Conservation (phyloP, 2,797 vertebrate species). For the Acanthurus lineatus region DNA sequence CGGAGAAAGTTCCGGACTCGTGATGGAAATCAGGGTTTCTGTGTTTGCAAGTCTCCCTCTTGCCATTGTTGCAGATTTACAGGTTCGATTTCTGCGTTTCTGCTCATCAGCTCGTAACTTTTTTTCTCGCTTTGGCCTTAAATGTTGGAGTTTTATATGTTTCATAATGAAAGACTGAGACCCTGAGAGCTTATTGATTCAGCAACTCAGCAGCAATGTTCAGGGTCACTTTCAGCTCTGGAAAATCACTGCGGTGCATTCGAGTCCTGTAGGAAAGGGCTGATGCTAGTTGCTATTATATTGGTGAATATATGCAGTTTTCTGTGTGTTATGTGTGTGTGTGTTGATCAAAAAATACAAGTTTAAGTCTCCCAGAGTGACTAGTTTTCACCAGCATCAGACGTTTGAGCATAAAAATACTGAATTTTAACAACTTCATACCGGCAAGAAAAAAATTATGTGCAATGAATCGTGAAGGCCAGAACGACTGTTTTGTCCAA, state of each 20-base stretch:
- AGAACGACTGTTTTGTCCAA: too few relatives aligned
- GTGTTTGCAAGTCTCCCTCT: background rate
- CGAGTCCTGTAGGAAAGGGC: background rate
- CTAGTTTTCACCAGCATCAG: too few relatives aligned
- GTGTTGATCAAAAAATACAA: background rate
- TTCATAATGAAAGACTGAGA: background rate
- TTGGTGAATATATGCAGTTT: background rate
- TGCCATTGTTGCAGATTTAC: too few relatives aligned
- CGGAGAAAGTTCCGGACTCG: too few relatives aligned
- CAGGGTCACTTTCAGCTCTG: background rate
- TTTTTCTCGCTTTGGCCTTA: background rate
- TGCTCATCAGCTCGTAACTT: background rate
- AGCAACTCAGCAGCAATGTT: background rate
- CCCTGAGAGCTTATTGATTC: constrained; percentile 11
- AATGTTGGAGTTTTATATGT: background rate
- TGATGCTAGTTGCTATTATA: background rate
- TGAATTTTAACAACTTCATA: too few relatives aligned
- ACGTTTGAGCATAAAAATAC: too few relatives aligned
- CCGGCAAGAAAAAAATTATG: too few relatives aligned
- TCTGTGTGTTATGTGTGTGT: background rate
- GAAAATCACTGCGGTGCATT: constrained; percentile 10
- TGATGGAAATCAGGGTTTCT: background rate
- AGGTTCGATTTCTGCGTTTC: background rate
- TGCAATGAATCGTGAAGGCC: too few relatives aligned
- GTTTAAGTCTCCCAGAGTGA: background rate